phyloP scores from a whole-genome alignment of 2,888 invertebrate species.

The Parnassius apollo region DNA sequence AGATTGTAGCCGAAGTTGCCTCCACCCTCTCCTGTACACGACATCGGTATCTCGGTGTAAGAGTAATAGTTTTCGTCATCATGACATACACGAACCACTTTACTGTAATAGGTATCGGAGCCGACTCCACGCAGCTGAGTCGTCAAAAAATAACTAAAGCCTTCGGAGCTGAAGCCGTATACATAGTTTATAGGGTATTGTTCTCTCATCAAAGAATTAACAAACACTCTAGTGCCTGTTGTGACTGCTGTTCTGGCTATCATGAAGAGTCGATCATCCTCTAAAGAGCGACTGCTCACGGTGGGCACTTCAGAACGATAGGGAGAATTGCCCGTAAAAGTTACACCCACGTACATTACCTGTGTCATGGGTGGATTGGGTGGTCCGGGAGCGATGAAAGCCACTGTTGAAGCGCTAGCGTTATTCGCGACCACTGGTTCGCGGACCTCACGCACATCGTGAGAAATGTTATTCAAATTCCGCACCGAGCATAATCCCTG shows the following conservation, averaged over 20 bases:
- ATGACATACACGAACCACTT: slow-evolving; percentile 96
- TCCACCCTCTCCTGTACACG: slow-evolving; percentile 90
- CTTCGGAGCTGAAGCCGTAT: slow-evolving; percentile 96
- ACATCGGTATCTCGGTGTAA: slow-evolving; percentile 98
- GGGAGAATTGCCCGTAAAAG: slow-evolving; percentile 94
- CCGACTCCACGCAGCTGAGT: slow-evolving; percentile 93
- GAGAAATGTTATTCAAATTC: slow-evolving; percentile 92
- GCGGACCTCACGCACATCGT: slow-evolving; percentile 87
- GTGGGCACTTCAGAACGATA: slow-evolving; percentile 97
- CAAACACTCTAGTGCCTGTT: slow-evolving; percentile 94
- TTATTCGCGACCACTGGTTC: slow-evolving; percentile 98
- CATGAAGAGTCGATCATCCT: slow-evolving; percentile 92
- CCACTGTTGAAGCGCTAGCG: slow-evolving; percentile 96
- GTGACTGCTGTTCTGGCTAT: slow-evolving; percentile 95
- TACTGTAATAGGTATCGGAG: slow-evolving; percentile 92
- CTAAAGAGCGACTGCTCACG: slow-evolving; percentile 94
- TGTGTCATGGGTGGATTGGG: slow-evolving; percentile 94
- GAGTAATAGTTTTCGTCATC: slow-evolving; percentile 98
- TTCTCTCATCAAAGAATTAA: slow-evolving; percentile 94
- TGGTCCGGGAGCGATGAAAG: slow-evolving; percentile 97
- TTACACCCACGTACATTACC: slow-evolving; percentile 97
- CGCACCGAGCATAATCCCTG: slow-evolving; percentile 95
- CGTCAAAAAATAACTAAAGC: slow-evolving; percentile 97
- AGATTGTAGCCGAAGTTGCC: slow-evolving; percentile 91
- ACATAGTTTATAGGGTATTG: slow-evolving; percentile 97